Evolutionary conservation across 2,113 vertebrate species (phyloP).

Genomic region (Lota lota): DNA sequence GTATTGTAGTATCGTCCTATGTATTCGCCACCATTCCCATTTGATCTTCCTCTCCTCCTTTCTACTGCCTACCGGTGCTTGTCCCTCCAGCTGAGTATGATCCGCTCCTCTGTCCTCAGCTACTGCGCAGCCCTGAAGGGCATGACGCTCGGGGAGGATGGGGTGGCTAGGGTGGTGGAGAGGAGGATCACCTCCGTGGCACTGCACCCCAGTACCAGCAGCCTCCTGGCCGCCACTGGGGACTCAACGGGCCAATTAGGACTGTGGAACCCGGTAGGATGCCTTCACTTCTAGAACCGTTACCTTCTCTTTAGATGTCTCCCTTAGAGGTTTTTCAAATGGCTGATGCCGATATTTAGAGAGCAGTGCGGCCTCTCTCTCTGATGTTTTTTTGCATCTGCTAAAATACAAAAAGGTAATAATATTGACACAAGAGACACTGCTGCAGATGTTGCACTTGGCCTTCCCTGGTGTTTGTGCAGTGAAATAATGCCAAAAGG

Average conservation of each 20-base stretch:
- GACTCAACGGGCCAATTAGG: slow-evolving; percentile 79
- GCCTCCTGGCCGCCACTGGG: slow-evolving; percentile 81
- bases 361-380: too few relatives aligned
- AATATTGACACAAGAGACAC: too few relatives aligned
- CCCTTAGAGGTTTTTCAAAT: too few relatives aligned
- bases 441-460: slow-evolving; percentile 17
- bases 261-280: slow-evolving; percentile 84
- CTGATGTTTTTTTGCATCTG: neutral
- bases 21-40: too few relatives aligned
- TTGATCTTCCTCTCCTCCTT: too few relatives aligned
- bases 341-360: neutral
- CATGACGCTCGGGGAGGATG: slow-evolving; percentile 70
- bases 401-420: neutral
- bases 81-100: too few relatives aligned
- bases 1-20: too few relatives aligned
- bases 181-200: slow-evolving; percentile 74
- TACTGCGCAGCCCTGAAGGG: slow-evolving; percentile 70
- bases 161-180: slow-evolving; percentile 78
- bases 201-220: slow-evolving; percentile 80
- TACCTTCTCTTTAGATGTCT: too few relatives aligned
- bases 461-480: slow-evolving; percentile 12
- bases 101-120: slow-evolving; percentile 62
- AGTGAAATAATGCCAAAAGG: slow-evolving; percentile 5
- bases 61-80: too few relatives aligned
- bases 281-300: neutral